Evolutionary conservation across 2,113 vertebrate species (phyloP), one percentile per base, ranked within the genome.

Genomic region (Forbesichthys agassizii): DNA sequence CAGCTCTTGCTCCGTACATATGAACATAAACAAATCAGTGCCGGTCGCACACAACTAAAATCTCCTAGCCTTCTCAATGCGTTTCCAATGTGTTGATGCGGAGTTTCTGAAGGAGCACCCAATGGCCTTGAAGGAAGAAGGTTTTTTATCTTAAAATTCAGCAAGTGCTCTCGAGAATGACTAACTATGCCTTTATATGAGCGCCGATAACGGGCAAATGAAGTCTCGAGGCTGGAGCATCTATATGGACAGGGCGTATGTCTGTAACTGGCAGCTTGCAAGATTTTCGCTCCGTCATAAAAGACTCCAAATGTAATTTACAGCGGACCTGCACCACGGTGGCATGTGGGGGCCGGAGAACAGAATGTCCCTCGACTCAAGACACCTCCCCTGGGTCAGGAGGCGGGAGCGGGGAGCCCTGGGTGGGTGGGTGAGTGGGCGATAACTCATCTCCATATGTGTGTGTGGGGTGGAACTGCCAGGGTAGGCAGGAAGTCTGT

Each of bases 301-400:
- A 86, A 81, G 66, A 51, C 4, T 11, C 11, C 11, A 16, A 74
- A 67, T 80, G 77, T 74, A 73, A 84, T 74, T 82, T 79, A 74
- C 61, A 59, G 72, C 55, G 68, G 70, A 76, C 62, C 42, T 47
- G 47, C 69, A 67, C 79, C 67, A 46, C 72, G 36, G 36, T 42
- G 36, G 36, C 36, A 42, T 42, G 36, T 7, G 36, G 4, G 36
- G 36, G 36, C 36, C 7, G 36, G 36, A 42, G 36, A 5, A 42
- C 4, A 8, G 36, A 42, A 42, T 42, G 36, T 42, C 4, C 36
- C 36, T 27, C 27, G 27, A 27, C 27, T 27, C 27, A 27, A 27
- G 27, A 27, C 2, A 27, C 27, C 27, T 27, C 27, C 27, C 27
- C 1, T 27, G 27, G 27, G 27, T 27, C 27, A 27, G 27, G 27